Conservation (phyloP, 1,140 invertebrate species). For the Neodiprion pinetum region DNA sequence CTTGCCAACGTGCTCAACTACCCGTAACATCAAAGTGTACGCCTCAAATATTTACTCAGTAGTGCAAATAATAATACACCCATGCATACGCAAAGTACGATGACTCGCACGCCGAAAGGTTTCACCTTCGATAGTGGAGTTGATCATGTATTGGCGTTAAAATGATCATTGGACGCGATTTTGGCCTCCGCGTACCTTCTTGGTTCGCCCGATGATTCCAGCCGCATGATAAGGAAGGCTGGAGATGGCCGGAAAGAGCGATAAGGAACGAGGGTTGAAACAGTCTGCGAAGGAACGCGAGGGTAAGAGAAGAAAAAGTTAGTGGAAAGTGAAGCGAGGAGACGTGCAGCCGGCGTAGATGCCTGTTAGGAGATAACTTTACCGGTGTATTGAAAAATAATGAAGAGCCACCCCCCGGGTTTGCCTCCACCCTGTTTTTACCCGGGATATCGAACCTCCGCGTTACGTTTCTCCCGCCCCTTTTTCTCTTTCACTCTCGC, state of each 20-base stretch:
- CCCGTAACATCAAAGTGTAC: not conserved
- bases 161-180: no score
- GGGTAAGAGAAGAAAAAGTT: not conserved
- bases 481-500: not conserved
- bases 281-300: not conserved
- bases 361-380: constrained; percentile 1
- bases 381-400: constrained; percentile 7
- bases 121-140: no score
- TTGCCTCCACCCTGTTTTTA: not conserved
- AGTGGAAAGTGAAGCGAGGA: not conserved
- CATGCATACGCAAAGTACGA: no score
- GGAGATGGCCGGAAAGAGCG: not conserved
- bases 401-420: not conserved
- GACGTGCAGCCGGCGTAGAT: not conserved
- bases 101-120: no score
- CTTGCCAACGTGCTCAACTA: not conserved
- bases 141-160: no score
- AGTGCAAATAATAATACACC: not conserved
- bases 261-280: not conserved
- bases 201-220: not conserved
- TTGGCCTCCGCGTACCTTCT: no score
- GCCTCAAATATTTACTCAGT: not conserved
- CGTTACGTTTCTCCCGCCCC: not conserved
- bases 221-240: not conserved
- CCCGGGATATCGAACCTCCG: not conserved